phyloP scores from a whole-genome alignment of 2,113 vertebrate genomes.

The Clupea harengus region DNA sequence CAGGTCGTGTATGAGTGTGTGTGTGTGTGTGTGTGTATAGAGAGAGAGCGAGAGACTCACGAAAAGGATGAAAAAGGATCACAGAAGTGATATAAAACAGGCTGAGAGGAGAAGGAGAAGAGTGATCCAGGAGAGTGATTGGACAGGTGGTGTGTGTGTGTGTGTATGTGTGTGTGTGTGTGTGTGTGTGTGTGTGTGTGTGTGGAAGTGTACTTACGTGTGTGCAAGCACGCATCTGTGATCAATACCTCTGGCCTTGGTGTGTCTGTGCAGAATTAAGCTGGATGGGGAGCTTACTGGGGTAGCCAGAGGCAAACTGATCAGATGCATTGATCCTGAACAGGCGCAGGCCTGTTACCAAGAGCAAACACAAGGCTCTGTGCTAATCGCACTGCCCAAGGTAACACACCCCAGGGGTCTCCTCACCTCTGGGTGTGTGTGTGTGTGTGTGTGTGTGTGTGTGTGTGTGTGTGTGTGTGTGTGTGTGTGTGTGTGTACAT shows the following conservation, averaged over 20 bases:
- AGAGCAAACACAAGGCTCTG: neutral
- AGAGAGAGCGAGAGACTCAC: neutral
- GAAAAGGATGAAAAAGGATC: neutral
- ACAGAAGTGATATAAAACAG: neutral
- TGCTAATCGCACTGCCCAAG: neutral
- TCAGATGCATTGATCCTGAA: neutral
- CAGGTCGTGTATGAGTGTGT: neutral
- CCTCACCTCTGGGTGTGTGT: too few relatives aligned
- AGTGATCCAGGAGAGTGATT: neutral
- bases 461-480: too few relatives aligned
- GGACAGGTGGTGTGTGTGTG: neutral
- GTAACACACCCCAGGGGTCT: too few relatives aligned
- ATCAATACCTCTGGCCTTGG: neutral
- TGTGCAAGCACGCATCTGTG: neutral
- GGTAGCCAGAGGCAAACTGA: neutral
- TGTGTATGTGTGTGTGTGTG: neutral
- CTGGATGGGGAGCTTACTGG: neutral
- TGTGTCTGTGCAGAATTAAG: neutral
- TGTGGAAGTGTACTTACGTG: neutral
- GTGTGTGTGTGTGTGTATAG: neutral
- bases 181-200: slow-evolving; percentile 4
- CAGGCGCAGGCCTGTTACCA: neutral
- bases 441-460: too few relatives aligned
- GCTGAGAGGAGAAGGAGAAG: neutral
- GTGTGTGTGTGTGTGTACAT: too few relatives aligned